Evolutionary conservation across 2,797 vertebrate genomes (phyloP).

Genomic region (Coregonus suidteri): DNA sequence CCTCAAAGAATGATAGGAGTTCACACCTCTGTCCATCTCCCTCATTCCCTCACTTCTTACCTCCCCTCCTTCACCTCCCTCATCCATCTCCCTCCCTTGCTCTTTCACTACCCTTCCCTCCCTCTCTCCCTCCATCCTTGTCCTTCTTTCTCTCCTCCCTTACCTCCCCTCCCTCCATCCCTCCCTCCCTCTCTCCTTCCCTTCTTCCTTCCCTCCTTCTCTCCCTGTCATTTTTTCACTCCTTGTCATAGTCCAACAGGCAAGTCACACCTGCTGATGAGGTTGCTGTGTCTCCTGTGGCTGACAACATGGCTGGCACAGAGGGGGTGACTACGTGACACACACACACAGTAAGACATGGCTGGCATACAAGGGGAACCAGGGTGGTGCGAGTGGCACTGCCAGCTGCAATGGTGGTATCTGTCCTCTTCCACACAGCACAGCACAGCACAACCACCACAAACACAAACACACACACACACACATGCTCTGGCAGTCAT

Average conservation of each 20-base stretch:
- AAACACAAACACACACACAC: too few relatives aligned
- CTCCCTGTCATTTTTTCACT: constrained; percentile 39
- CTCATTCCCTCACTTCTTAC: not conserved
- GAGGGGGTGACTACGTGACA: not conserved
- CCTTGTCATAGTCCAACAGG: constrained; percentile 3
- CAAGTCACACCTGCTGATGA: not conserved
- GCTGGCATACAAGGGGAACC: not conserved
- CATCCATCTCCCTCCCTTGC: too few relatives aligned
- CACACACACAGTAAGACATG: not conserved
- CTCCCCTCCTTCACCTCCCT: not conserved
- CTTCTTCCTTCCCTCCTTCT: constrained; percentile 30
- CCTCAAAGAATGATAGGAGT: too few relatives aligned
- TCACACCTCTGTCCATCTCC: too few relatives aligned
- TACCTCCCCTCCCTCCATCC: too few relatives aligned
- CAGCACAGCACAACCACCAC: constrained; percentile 6
- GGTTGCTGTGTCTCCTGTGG: not conserved
- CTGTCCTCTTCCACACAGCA: too few relatives aligned
- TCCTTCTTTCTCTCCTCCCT: too few relatives aligned
- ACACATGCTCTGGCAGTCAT: not conserved
- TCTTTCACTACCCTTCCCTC: too few relatives aligned
- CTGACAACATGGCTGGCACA: not conserved
- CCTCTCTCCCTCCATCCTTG: too few relatives aligned
- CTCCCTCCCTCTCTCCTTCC: too few relatives aligned
- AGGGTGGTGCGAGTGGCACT: too few relatives aligned
- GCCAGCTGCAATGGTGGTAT: too few relatives aligned